Evolutionary conservation across 2,888 invertebrate genomes (phyloP).

Genomic region (Euproctis similis): DNA sequence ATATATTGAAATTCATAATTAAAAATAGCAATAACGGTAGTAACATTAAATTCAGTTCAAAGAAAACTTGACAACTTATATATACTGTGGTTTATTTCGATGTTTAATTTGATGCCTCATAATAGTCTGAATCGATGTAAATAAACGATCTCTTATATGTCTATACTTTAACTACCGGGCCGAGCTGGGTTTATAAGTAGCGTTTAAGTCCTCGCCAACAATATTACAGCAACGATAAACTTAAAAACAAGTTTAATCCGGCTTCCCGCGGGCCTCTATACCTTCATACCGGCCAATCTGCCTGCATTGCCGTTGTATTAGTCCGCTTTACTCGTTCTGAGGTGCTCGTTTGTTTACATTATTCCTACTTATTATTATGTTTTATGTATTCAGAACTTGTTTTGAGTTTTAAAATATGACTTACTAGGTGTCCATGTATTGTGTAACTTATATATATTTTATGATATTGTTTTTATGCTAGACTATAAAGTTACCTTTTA

Average conservation of each 20-base stretch:
- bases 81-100: too few relatives aligned
- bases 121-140: constrained; percentile 27
- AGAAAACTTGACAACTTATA: too few relatives aligned
- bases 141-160: constrained; percentile 35
- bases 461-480: too few relatives aligned
- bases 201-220: constrained; percentile 65
- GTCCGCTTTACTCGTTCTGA: constrained; percentile 36
- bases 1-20: too few relatives aligned
- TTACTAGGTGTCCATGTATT: too few relatives aligned
- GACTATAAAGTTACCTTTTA: too few relatives aligned
- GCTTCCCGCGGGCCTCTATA: constrained; percentile 54
- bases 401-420: too few relatives aligned
- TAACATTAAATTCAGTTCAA: too few relatives aligned
- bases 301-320: constrained; percentile 59
- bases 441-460: too few relatives aligned
- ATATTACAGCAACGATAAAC: constrained; percentile 71
- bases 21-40: too few relatives aligned
- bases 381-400: constrained; percentile 2
- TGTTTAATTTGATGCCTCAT: too few relatives aligned
- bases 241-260: constrained; percentile 72
- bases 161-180: constrained; percentile 35
- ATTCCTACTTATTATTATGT: constrained; percentile 11
- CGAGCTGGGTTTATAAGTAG: constrained; percentile 51
- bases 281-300: constrained; percentile 50
- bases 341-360: constrained; percentile 23